Conservation (phyloP, 2,888 invertebrate species). For the Frankliniella intonsa region DNA sequence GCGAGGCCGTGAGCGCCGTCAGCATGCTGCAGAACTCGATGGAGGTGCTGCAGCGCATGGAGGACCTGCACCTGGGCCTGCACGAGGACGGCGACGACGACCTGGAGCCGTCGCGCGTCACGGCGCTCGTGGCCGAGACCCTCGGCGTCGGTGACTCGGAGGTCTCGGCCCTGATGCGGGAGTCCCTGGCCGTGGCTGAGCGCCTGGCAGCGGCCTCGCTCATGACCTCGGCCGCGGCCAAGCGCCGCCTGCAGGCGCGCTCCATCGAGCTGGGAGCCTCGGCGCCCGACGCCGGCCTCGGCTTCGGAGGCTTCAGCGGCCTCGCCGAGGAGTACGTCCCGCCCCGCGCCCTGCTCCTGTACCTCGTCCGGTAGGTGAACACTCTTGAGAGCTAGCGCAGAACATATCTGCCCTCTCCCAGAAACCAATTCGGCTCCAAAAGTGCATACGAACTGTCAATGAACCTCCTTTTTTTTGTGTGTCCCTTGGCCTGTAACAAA, state of each 20-base stretch:
- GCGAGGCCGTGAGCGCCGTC: constrained; percentile 4
- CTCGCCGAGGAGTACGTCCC: constrained; percentile 52
- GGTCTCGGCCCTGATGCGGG: constrained; percentile 36
- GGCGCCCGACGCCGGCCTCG: not conserved
- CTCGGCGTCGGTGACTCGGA: not conserved
- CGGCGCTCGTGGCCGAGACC: constrained; percentile 4
- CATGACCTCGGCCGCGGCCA: constrained; percentile 55
- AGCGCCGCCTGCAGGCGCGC: constrained; percentile 53
- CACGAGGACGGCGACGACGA: constrained; percentile 11
- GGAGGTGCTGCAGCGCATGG: constrained; percentile 17
- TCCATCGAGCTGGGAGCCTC: constrained; percentile 51
- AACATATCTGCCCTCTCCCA: no score
- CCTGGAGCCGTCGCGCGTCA: constrained; percentile 13
- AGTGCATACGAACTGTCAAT: no score
- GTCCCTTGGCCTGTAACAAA: no score
- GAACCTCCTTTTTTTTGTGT: no score
- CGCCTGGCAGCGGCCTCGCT: constrained; percentile 54
- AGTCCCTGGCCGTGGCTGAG: constrained; percentile 55
- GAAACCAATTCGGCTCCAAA: no score
- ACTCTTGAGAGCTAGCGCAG: no score
- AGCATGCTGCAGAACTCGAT: constrained; percentile 24
- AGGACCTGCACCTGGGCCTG: not conserved
- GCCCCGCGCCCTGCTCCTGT: constrained; percentile 57
- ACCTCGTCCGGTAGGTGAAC: constrained; percentile 57
- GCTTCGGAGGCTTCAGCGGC: constrained; percentile 33